Conservation (phyloP, 2,113 vertebrate species). For the Eurypyga helias region DNA sequence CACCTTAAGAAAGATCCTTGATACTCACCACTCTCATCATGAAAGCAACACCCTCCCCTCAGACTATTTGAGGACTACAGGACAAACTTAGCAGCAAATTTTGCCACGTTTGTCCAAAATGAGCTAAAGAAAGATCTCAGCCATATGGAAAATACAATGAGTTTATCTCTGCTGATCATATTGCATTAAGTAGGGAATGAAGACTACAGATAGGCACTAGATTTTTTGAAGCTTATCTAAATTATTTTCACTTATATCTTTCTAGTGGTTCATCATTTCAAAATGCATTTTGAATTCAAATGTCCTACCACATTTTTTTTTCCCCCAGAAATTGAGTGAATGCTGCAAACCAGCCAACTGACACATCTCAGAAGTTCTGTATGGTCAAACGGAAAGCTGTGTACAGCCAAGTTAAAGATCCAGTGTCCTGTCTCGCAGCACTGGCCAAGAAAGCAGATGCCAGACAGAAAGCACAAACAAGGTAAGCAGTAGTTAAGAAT, state of each 20-base stretch:
- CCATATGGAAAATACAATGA: slow-evolving; percentile 20
- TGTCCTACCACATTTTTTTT: neutral
- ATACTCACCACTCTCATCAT: neutral
- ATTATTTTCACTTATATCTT: neutral
- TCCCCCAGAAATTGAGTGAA: rapidly evolving
- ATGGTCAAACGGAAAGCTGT: neutral
- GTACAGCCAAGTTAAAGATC: neutral
- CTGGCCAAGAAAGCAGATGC: neutral
- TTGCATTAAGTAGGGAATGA: neutral
- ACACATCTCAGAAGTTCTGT: neutral
- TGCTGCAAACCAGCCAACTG: neutral
- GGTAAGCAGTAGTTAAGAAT: neutral
- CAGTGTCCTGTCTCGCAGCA: neutral
- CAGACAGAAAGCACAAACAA: neutral
- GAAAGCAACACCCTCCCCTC: neutral
- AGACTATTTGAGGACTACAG: neutral
- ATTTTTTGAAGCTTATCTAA: neutral
- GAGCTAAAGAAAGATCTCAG: slow-evolving; percentile 11
- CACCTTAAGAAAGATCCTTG: slow-evolving; percentile 2
- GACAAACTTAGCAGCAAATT: slow-evolving; percentile 24
- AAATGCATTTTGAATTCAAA: neutral
- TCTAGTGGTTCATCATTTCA: neutral
- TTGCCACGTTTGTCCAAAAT: slow-evolving; percentile 15
- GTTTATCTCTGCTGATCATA: neutral
- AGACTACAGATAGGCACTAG: neutral